Evolutionary conservation across 2,888 invertebrate genomes (phyloP).

Genomic region (Phytoseiulus persimilis): DNA sequence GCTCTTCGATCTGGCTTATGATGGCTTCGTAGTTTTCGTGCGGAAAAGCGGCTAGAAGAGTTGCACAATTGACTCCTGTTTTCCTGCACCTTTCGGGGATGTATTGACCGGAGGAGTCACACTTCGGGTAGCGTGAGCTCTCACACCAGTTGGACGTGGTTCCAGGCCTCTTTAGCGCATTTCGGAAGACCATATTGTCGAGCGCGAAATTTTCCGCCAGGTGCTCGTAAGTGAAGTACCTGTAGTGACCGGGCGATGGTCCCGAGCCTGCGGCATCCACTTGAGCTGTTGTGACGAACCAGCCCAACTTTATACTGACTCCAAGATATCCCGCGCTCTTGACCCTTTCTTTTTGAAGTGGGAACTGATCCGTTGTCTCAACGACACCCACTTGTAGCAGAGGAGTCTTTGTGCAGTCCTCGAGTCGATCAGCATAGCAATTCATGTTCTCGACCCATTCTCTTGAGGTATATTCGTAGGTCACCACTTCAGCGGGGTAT

Average conservation of each 20-base stretch:
- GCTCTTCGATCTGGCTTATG: conserved; percentile 56
- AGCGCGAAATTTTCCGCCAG: background rate
- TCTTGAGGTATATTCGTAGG: background rate
- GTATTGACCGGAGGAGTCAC: background rate
- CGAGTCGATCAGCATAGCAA: background rate
- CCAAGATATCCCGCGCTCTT: background rate
- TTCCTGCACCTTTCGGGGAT: background rate
- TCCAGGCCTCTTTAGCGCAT: background rate
- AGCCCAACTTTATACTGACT: background rate
- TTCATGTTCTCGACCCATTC: background rate
- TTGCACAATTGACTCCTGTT: background rate
- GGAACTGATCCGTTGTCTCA: background rate
- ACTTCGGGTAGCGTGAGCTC: background rate
- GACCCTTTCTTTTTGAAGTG: background rate
- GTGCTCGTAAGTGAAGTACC: background rate
- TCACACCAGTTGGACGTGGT: background rate
- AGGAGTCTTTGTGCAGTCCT: background rate
- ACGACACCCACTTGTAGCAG: background rate
- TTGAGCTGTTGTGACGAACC: background rate
- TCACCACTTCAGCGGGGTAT: background rate
- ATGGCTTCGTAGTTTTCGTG: conserved; percentile 40
- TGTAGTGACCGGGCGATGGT: background rate
- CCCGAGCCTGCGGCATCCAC: background rate
- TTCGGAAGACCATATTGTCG: background rate
- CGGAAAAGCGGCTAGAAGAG: conserved; percentile 6